phyloP scores from a whole-genome alignment of 2,888 invertebrate genomes.

The Panorpa germanica region DNA sequence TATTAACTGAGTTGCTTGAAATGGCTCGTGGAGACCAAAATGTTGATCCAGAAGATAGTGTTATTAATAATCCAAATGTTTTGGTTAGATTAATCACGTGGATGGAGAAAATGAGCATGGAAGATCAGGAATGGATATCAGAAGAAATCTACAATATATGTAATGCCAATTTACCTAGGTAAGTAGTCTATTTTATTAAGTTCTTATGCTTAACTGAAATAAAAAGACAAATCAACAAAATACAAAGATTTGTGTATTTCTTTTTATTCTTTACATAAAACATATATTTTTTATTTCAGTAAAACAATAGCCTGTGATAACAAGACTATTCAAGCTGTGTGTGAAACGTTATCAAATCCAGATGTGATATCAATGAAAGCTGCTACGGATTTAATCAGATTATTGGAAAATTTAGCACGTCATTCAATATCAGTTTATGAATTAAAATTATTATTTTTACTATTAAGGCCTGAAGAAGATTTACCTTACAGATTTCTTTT shows the following conservation, averaged over 20 bases:
- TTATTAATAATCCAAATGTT: slow-evolving; percentile 26
- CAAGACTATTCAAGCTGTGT: slow-evolving; percentile 27
- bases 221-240: neutral
- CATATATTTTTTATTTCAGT: slow-evolving; percentile 19
- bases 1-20: slow-evolving; percentile 26
- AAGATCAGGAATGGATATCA: slow-evolving; percentile 24
- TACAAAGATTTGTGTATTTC: slow-evolving; percentile 5
- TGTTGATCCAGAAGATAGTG: too few relatives aligned
- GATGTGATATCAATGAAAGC: slow-evolving; percentile 24
- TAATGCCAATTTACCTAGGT: slow-evolving; percentile 26
- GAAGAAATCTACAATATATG: slow-evolving; percentile 24
- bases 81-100: slow-evolving; percentile 28
- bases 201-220: neutral
- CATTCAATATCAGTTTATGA: slow-evolving; percentile 33
- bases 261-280: slow-evolving; percentile 1
- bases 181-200: slow-evolving; percentile 10
- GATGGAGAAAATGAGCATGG: slow-evolving; percentile 26
- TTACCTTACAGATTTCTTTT: slow-evolving; percentile 21
- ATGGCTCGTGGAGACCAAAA: slow-evolving; percentile 24
- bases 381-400: slow-evolving; percentile 28
- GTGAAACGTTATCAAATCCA: slow-evolving; percentile 24
- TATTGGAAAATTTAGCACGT: slow-evolving; percentile 33
- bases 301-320: slow-evolving; percentile 31
- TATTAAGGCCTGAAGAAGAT: slow-evolving; percentile 19
- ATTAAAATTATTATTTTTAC: slow-evolving; percentile 31